Base-by-base conservation (phyloP, 2,888 invertebrate genomes). In the Hyposoter dolosus region DNA sequence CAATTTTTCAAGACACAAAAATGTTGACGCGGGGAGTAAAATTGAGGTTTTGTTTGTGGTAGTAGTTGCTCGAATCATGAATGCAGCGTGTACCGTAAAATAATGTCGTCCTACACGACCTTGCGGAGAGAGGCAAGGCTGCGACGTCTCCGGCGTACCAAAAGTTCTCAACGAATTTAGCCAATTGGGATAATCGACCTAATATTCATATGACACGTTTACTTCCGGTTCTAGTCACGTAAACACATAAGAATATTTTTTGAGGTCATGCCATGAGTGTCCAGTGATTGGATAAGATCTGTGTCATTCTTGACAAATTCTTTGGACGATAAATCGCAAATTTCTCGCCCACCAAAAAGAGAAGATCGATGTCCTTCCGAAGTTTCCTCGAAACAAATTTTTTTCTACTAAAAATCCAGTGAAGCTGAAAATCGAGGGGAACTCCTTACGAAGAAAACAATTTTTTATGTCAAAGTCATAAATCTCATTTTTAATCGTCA, bases 91-190 rank as follows among this genome's bases (percentile, higher is more conserved):
- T 65, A 19, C 15, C 15, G 60, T 28, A 28, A 23, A 60, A 28
- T 12, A 15, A 12, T 56, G 28, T 28, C 47, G 45, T 60, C 19
- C 28, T 47, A 19, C 7, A 66, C 60, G 71, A 43, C 80, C 80
- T 84, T 76, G 76, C 80, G 68, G 53, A 15, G 65, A 56, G 45
- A 15, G 56, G 45, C 53, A 72, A 78, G 82, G 79, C 83, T 68
- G 79, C 69, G 68, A 69, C 63, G 60, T 65, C 69, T 40, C 53
- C 45, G n/a, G 35, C 43, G 40, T 77, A 74, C 40, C 78, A 43
- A 74, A 78, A 45, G 10, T 60, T 53, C 19, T 23, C 28, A 76
- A 53, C 23, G 28, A 40, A 53, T 78, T 78, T 53, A 76, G 45
- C 76, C 69, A 81, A 78, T 78, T 78, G 53, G 50, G 28, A 50